Conservation (phyloP, 2,113 vertebrate species). For the Bos javanicus region DNA sequence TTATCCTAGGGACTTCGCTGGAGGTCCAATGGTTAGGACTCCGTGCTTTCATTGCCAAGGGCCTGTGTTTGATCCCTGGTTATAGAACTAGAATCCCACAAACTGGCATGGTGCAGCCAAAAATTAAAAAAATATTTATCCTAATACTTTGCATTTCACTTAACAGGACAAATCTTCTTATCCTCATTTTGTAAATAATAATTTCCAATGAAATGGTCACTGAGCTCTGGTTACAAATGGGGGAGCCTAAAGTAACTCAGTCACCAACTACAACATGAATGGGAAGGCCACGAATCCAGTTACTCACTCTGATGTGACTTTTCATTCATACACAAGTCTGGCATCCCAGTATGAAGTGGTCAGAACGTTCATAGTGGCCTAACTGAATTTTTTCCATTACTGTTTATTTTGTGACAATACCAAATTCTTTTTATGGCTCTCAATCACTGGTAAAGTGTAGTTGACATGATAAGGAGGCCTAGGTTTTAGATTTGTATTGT, state of each 20-base stretch:
- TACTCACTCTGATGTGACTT: not conserved
- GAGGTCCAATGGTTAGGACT: not conserved
- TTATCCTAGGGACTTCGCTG: not conserved
- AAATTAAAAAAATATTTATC: not conserved
- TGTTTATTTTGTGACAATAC: not conserved
- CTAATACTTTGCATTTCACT: slow-evolving; percentile 44
- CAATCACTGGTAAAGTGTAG: not conserved
- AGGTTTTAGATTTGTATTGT: not conserved
- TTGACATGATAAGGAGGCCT: not conserved
- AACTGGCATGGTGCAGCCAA: not conserved
- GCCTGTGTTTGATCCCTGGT: not conserved
- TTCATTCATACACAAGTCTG: not conserved
- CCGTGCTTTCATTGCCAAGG: not conserved
- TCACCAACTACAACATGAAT: not conserved
- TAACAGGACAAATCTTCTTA: not conserved
- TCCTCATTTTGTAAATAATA: slow-evolving; percentile 37
- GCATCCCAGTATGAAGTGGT: not conserved
- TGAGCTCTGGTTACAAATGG: not conserved
- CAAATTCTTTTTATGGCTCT: not conserved
- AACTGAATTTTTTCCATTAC: not conserved
- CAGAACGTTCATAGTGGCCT: not conserved
- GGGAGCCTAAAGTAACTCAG: not conserved
- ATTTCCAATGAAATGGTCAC: not conserved
- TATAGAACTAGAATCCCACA: not conserved
- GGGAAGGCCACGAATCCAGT: not conserved